phyloP scores from a whole-genome alignment of 2,888 invertebrate species.

The Cordilura impudica region DNA sequence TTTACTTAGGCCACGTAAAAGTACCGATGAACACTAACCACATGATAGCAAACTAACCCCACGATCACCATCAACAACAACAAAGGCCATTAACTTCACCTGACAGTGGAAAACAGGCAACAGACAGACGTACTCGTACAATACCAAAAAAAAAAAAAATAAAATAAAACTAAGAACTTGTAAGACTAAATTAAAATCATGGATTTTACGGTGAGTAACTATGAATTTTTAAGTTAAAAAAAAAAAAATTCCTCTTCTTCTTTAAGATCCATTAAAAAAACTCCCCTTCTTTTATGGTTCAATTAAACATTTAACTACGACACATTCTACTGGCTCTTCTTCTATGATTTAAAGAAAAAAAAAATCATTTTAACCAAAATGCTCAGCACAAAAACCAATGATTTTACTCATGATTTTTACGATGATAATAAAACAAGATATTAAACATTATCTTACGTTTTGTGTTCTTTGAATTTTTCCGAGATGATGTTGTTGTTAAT shows the following conservation, averaged over 20 bases:
- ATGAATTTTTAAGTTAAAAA: constrained; percentile 18
- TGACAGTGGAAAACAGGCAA: neutral
- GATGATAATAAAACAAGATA: constrained; percentile 32
- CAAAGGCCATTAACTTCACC: neutral
- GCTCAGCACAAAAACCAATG: constrained; percentile 18
- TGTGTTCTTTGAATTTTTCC: neutral
- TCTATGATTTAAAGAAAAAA: neutral
- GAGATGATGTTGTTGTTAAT: neutral
- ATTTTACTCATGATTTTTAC: constrained; percentile 42
- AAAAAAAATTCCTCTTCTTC: neutral
- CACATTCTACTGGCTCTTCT: constrained; percentile 3
- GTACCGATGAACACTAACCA: neutral
- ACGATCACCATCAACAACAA: neutral
- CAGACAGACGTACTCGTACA: too few relatives aligned
- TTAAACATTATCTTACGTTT: neutral
- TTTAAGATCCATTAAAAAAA: neutral
- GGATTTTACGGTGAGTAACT: constrained; percentile 34
- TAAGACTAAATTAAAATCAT: constrained; percentile 10
- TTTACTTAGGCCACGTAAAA: neutral
- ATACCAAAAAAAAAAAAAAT: neutral
- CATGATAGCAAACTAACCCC: neutral
- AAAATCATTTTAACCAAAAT: neutral
- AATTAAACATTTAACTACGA: constrained; percentile 40
- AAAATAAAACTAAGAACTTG: neutral
- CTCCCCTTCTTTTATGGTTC: constrained; percentile 40